Conservation (phyloP, 2,113 vertebrate species). For the Lethenteron reissneri region DNA sequence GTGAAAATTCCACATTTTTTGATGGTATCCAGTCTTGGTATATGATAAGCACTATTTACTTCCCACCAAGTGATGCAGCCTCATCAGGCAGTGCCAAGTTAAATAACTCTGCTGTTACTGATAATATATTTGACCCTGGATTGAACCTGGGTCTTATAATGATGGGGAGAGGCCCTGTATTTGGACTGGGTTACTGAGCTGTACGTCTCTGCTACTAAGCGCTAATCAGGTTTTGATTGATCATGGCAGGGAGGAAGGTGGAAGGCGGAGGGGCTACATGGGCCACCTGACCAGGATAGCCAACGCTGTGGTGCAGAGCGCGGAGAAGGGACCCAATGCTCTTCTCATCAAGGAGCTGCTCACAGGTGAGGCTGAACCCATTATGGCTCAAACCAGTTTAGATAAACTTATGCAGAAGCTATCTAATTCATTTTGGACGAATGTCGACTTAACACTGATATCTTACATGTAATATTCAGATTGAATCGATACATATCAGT, state of each 20-base stretch:
- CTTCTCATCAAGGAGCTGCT: slow-evolving; percentile 51
- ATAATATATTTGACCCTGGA: not conserved
- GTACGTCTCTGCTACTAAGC: not conserved
- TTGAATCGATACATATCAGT: too few relatives aligned
- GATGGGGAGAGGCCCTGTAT: not conserved
- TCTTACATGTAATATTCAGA: too few relatives aligned
- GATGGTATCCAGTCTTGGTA: too few relatives aligned
- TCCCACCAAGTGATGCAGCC: too few relatives aligned
- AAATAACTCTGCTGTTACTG: too few relatives aligned
- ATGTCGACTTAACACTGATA: too few relatives aligned
- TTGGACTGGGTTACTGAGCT: not conserved
- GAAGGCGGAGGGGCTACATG: slow-evolving; percentile 81
- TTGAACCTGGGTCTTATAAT: not conserved
- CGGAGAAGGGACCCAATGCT: slow-evolving; percentile 72
- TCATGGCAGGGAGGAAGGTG: slow-evolving; percentile 48
- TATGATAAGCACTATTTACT: too few relatives aligned
- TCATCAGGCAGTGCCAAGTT: too few relatives aligned
- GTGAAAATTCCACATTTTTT: too few relatives aligned
- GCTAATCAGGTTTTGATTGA: slow-evolving; percentile 7
- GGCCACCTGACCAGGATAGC: slow-evolving; percentile 91
- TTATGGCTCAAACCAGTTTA: too few relatives aligned
- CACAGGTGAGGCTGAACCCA: slow-evolving; percentile 29
- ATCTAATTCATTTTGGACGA: too few relatives aligned
- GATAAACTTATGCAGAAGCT: too few relatives aligned
- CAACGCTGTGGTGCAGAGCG: slow-evolving; percentile 76